Percentiles rank a stretch among this genome's conserved stretches.
Evolutionary conservation across 2,797 vertebrate species (phyloP).

Genomic region (Oreortyx pictus): DNA sequence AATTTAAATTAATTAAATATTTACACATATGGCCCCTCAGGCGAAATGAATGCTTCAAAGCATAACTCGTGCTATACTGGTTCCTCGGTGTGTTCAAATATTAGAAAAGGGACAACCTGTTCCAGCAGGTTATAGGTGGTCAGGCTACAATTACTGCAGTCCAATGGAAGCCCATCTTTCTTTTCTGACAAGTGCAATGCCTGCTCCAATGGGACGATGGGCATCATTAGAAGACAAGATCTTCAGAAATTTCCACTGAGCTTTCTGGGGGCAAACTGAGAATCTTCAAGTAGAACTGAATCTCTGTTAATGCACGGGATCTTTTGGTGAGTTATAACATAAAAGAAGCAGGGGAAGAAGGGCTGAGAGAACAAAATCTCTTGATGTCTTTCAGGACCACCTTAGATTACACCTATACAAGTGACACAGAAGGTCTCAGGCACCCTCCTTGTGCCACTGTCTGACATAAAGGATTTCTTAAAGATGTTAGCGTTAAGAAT

Average conservation of each 20-base stretch:
- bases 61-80: background rate
- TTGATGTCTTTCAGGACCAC: background rate
- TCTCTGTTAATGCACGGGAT: background rate
- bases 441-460: background rate
- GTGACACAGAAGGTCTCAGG: background rate
- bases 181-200: background rate
- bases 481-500: background rate
- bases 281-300: background rate
- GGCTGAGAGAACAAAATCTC: background rate
- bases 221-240: background rate
- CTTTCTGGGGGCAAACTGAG: background rate
- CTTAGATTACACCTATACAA: background rate
- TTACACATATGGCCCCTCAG: background rate
- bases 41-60: background rate
- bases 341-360: background rate
- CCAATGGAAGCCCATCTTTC: background rate
- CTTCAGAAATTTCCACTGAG: background rate
- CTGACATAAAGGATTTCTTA: background rate
- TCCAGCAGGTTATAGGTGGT: background rate
- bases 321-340: background rate
- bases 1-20: background rate
- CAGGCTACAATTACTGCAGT: background rate
- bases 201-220: background rate
- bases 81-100: background rate
- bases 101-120: background rate